Base-by-base conservation (phyloP, 2,888 invertebrate species). In the Slavum lentiscoides region DNA sequence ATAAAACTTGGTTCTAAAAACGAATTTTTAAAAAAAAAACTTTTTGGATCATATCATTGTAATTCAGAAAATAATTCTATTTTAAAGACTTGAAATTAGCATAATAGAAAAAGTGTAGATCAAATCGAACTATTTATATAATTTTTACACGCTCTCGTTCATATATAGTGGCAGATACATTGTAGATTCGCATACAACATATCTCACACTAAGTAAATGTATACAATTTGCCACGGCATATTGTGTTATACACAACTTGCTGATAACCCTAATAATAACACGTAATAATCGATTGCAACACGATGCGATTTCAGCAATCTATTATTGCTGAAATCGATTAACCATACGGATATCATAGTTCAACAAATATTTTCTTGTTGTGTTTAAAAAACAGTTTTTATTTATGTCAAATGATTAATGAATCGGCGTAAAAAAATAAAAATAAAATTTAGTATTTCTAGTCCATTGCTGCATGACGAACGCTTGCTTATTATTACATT, bases 81-180 rank as follows among this genome's bases (percentile, higher is more conserved):
- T 58, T 58, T n/a, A 58, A 58, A 58, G 3, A 15, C 11, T 13
- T 49, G 11, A 49, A 49, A 49, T 49, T 49, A 49, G 15, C 0
- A 58, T 43, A 49, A n/a, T n/a, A 67, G 21, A 67, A 67, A 67
- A n/a, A 6, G 43, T 43, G 43, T 49, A 49, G 21, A 43, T 67
- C 67, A 67, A 67, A 67, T 21, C n/a, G n/a, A 49, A n/a, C 7
- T 8, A 67, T 43, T 49, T 21, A 43, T 15, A 43, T 67, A 39
- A 67, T 67, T 49, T 59, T 43, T 72, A 72, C 72, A 72, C 59
- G 72, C 39, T 59, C 21, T 72, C 58, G 21, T 70, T 55, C 69
- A n/a, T n/a, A n/a, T n/a, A n/a, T 49, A 49, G 13, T 49, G 15
- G 13, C 11, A 49, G 13, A 49, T 49, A n/a, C n/a, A n/a, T 49